These are phyloP conservation scores for Pogonocherus hispidulus DNA, from an alignment of 2,888 invertebrate species.

Conservation along the genomic window DNA sequence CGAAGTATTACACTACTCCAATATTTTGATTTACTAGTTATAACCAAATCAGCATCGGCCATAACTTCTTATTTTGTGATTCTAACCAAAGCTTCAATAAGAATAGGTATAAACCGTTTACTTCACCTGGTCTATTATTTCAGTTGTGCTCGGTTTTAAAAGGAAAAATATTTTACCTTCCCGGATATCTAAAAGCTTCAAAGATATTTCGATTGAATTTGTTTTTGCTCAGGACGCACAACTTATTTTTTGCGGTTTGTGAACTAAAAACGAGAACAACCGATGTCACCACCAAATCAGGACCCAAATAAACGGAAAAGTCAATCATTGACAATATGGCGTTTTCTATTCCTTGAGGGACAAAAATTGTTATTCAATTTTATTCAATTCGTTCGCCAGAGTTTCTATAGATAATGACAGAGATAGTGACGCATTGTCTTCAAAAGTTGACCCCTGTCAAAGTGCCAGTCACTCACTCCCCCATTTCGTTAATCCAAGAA, in stretches of 20 bases:
- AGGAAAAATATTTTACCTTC: too few species aligned
- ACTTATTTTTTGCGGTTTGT: background rate
- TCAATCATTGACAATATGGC: background rate
- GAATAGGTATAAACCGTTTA: too few species aligned
- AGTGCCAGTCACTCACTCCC: slow-evolving; percentile 52
- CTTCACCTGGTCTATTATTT: too few species aligned
- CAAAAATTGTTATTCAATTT: slow-evolving; percentile 1
- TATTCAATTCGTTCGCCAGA: background rate
- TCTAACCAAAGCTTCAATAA: too few species aligned
- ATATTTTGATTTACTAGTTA: too few species aligned
- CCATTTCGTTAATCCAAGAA: slow-evolving; percentile 46
- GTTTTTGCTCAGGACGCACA: too few species aligned
- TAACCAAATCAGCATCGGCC: too few species aligned
- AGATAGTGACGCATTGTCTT: slow-evolving; percentile 42
- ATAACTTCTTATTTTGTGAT: too few species aligned
- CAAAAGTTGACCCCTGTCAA: slow-evolving; percentile 44
- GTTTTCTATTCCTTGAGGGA: background rate
- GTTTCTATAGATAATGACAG: slow-evolving; percentile 21
- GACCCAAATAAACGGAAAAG: background rate
- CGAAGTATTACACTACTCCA: too few species aligned
- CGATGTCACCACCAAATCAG: background rate
- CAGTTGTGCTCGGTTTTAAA: too few species aligned
- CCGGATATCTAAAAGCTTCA: too few species aligned
- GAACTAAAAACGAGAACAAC: background rate
- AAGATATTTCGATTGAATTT: too few species aligned